Base-by-base conservation (phyloP, 1,140 invertebrate species). In the Stegodyphus mimosarum region DNA sequence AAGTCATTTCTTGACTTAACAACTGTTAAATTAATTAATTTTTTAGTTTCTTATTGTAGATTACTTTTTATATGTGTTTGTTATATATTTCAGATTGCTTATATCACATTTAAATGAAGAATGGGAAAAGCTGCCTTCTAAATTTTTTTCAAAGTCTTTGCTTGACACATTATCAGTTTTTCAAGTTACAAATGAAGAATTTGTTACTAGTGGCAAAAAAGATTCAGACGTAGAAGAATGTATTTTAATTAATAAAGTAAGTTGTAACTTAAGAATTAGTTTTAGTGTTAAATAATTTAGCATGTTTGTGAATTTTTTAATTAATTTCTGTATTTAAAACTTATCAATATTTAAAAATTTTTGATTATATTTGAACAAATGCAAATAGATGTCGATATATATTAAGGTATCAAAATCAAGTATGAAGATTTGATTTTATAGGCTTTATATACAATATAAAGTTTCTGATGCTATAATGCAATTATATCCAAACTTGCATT, bases 181-280 rank as follows among this genome's bases (percentile, higher is more conserved):
- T 84, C 88, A 87, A 73, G 89, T 90, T 6, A 91, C 90, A 7
- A 91, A 90, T 88, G 90, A 90, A 60, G 90, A 90, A 66, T 71
- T 90, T 13, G 75, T 87, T 0, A 48, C 9, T 53, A 6, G 87
- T 83, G 81, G 81, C 74, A 70, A 88, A 17, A 76, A 63, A 50
- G 18, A 84, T 55, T n/a, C 18, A 6, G 84, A 87, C 50, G 85
- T 75, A 79, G 13, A 66, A 53, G 86, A 81, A 33, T 87, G 86
- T 76, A 69, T 86, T 60, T 60, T 64, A 17, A 48, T 60, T 48
- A 88, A 84, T 74, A 80, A 88, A 64, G 88, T 88, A 75, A 83
- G 75, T 80, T 15, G 0, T 63, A 51, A 33, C 33, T 33, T 3
- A 33, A n/a, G n/a, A n/a, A 48, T 15, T 33, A 74, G 13, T n/a